These are phyloP conservation scores for Tetropium fuscum DNA, from an alignment of 2,888 invertebrate genomes.

Conservation along the genomic window DNA sequence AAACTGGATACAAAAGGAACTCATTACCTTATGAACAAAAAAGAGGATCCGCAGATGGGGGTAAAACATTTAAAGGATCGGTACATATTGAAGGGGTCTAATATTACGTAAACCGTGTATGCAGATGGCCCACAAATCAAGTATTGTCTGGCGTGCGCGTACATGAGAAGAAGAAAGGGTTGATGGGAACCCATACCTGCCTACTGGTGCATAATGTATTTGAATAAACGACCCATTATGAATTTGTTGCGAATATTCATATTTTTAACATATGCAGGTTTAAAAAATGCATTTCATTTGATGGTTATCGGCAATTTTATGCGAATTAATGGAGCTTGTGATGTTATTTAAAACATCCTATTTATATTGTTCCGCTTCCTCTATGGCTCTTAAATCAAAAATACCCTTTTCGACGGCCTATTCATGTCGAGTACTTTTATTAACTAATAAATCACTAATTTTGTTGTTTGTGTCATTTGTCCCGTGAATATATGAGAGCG, in stretches of 20 bases:
- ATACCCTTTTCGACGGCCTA: slow-evolving; percentile 37
- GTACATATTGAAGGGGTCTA: slow-evolving; percentile 35
- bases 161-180: slow-evolving; percentile 54
- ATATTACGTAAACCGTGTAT: slow-evolving; percentile 49
- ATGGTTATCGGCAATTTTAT: slow-evolving; percentile 60
- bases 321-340: slow-evolving; percentile 65
- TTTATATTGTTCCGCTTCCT: slow-evolving; percentile 50
- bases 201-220: slow-evolving; percentile 63
- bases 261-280: slow-evolving; percentile 56
- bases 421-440: slow-evolving; percentile 34
- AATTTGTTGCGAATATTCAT: slow-evolving; percentile 60
- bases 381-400: slow-evolving; percentile 50
- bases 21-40: slow-evolving; percentile 54
- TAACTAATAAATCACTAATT: slow-evolving; percentile 36
- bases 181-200: slow-evolving; percentile 58
- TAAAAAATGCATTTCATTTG: slow-evolving; percentile 46
- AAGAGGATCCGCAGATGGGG: slow-evolving; percentile 46
- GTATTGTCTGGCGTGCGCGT: slow-evolving; percentile 58
- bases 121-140: slow-evolving; percentile 64
- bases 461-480: too few relatives aligned
- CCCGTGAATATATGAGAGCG: too few relatives aligned
- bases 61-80: slow-evolving; percentile 41
- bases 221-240: slow-evolving; percentile 58
- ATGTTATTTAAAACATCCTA: slow-evolving; percentile 61
- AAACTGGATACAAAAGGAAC: slow-evolving; percentile 44